These are phyloP conservation scores for Ammodytes dubius DNA, from an alignment of 2,113 vertebrate genomes.

Conservation along the genomic window DNA sequence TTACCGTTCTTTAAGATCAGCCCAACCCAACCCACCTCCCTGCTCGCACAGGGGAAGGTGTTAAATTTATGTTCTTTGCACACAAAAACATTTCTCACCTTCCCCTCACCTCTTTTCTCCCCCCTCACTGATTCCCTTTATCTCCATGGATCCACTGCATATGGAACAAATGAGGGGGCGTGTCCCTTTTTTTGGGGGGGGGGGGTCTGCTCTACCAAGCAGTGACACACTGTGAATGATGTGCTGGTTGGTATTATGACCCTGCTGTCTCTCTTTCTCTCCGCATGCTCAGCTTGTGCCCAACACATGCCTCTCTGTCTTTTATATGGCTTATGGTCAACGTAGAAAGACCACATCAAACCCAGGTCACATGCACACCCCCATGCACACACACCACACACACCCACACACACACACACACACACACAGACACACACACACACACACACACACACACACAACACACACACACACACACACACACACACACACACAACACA, in stretches of 20 bases:
- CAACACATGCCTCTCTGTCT: conserved; percentile 28
- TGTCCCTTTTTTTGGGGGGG: conserved; percentile 34
- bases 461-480: too few species aligned
- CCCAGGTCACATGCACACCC: conserved; percentile 46
- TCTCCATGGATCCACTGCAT: conserved; percentile 38
- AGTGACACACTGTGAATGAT: conserved; percentile 44
- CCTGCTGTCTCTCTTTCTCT: conserved; percentile 17
- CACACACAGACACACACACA: too few species aligned
- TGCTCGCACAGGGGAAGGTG: conserved; percentile 51
- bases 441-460: too few species aligned
- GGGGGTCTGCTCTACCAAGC: conserved; percentile 52
- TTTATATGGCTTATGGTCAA: conserved; percentile 40
- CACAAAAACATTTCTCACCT: conserved; percentile 76
- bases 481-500: too few species aligned
- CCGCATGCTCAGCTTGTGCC: not conserved
- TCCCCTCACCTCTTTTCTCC: conserved; percentile 72
- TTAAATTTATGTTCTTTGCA: conserved; percentile 78
- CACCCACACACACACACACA: too few species aligned
- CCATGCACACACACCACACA: too few species aligned
- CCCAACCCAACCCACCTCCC: conserved; percentile 31
- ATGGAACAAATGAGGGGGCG: conserved; percentile 55
- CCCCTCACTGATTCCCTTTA: conserved; percentile 58
- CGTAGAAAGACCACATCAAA: conserved; percentile 39
- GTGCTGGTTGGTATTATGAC: conserved; percentile 51
- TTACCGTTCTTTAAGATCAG: conserved; percentile 63